Conservation (phyloP, 2,888 invertebrate species). For the Chrysomela aeneicollis region DNA sequence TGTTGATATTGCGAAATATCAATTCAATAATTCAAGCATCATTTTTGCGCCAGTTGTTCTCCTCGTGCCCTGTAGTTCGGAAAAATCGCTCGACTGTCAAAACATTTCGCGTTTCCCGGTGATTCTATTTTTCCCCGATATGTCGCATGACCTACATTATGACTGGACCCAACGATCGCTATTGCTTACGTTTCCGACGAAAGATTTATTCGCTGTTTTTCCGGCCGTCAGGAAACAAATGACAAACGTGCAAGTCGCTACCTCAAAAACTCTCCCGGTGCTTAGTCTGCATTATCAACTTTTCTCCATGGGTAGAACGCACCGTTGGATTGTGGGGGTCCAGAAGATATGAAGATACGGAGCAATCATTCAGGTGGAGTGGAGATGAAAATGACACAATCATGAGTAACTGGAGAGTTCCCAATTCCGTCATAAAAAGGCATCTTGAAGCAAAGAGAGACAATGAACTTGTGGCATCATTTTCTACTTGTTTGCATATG, state of each 20-base stretch:
- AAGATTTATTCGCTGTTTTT: conserved; percentile 56
- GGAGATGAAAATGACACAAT: no score
- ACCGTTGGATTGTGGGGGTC: not conserved
- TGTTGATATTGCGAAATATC: no score
- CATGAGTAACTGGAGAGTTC: no score
- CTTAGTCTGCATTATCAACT: conserved; percentile 41
- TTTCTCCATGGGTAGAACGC: conserved; percentile 8
- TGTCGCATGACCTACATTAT: conserved; percentile 22
- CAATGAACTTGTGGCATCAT: no score
- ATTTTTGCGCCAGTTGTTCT: no score
- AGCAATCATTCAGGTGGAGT: no score
- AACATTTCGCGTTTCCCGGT: not conserved
- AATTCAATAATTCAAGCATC: no score
- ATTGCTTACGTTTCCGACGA: conserved; percentile 49
- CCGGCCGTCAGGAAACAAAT: conserved; percentile 53
- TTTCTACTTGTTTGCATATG: no score
- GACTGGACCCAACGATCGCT: conserved; percentile 29
- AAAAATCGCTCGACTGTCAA: not conserved
- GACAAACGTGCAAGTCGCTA: conserved; percentile 51
- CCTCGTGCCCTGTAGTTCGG: no score
- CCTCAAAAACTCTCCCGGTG: conserved; percentile 38
- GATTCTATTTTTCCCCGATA: conserved; percentile 3
- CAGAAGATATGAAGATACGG: not conserved
- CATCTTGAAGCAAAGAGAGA: no score
- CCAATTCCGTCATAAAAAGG: no score